A percentile compares a stretch with the other conserved stretches of the same genome.
Evolutionary conservation across 2,888 invertebrate species (phyloP).

Genomic region (Agrotis segetum): DNA sequence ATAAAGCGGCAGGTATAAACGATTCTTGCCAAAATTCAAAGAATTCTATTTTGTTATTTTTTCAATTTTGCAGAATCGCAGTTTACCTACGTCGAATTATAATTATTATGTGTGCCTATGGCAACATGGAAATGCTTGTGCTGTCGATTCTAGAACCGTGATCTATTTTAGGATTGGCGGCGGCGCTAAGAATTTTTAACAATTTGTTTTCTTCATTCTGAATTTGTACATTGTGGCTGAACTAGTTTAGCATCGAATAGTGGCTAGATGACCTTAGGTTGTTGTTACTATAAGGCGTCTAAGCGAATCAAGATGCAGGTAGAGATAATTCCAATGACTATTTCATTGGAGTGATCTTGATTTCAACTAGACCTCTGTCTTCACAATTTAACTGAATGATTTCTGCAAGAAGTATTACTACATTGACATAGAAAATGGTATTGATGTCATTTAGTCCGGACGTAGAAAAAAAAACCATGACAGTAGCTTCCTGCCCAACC

Average conservation of each 20-base stretch:
- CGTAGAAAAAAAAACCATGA: conserved; percentile 10
- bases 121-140: conserved; percentile 20
- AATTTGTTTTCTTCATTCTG: conserved; percentile 2
- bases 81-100: no score
- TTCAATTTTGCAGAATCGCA: background rate
- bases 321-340: conserved; percentile 8
- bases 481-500: conserved; percentile 11
- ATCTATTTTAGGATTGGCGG: conserved; percentile 18
- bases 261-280: background rate
- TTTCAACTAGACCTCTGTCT: no score
- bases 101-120: background rate
- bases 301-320: background rate
- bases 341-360: background rate
- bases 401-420: background rate
- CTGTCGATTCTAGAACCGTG: conserved; percentile 1
- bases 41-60: conserved; percentile 4
- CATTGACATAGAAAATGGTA: background rate
- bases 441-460: conserved; percentile 8
- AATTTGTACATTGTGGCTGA: background rate
- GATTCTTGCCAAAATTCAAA: background rate
- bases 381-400: no score
- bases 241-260: background rate
- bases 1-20: background rate
- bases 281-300: background rate
- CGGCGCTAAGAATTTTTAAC: background rate